Base-by-base conservation (phyloP, 2,113 vertebrate genomes). In the Ciconia stormi region DNA sequence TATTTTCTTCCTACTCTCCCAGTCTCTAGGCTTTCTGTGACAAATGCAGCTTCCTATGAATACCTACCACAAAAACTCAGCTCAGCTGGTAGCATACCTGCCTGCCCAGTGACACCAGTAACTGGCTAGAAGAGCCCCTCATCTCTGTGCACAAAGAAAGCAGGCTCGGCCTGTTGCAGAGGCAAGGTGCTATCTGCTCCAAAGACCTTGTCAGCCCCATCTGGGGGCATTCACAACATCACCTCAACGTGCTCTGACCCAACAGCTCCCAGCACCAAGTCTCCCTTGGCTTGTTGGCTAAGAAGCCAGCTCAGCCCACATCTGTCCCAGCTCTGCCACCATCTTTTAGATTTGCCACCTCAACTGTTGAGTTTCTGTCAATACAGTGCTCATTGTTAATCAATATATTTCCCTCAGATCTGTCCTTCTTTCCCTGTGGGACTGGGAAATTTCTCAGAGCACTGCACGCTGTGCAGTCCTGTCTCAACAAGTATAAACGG, bases 21-120 rank as follows among this genome's bases (percentile, higher is more conserved):
- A 52, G 34, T 52, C 49, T 29, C 26, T 32, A 52, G 11, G 2
- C 7, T 77, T 66, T 55, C 18, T 52, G 17, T 0, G 0, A 73
- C 17, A 84, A 32, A 26, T 46, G 71, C 61, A 50, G 11, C 16
- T 82, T 81, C 46, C 30, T 34, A 2, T 38, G 25, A 70, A 38
- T 12, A 52, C 1, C 10, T 34, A 27, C 7, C 18, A 70, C 10
- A 74, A 62, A 90, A 44, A 38, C 38, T 38, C 38, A 38, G 11
- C 17, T 58, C n/a, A 70, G 15, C 16, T n/a, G 16, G 53, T 13
- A 77, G 40, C 23, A 25, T 18, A 80, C 27, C 9, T 80, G 19
- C 10, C 18, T 76, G 32, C 7, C 16, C 3, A 0, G 10, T 59
- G 10, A 46, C 32, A 52, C 15, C 7, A 58, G 16, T 5, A 58